Evolutionary conservation across 2,888 invertebrate species (phyloP).

Genomic region (Drosophila hamatofila): DNA sequence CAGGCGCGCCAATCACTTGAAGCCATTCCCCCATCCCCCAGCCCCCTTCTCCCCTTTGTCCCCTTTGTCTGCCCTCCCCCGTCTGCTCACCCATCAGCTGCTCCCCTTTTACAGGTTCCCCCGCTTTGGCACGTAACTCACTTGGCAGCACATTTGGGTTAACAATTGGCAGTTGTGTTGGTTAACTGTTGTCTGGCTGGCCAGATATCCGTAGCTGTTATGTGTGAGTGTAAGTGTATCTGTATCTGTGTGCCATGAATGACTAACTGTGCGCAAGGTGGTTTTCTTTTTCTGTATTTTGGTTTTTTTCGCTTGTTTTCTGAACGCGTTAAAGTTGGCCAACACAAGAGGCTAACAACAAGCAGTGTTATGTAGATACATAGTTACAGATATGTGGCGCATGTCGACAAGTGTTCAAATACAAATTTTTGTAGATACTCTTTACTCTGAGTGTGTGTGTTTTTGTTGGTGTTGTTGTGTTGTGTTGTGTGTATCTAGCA

Average conservation of each 20-base stretch:
- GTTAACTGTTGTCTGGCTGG: constrained; percentile 72
- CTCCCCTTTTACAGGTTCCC: constrained; percentile 10
- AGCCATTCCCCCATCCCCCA: neutral
- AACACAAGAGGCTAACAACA: constrained; percentile 25
- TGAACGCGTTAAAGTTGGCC: constrained; percentile 35
- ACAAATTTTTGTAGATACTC: constrained; percentile 33
- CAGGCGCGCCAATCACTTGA: constrained; percentile 65
- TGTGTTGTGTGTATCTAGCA: constrained; percentile 36
- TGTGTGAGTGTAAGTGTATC: constrained; percentile 17
- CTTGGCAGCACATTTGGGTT: constrained; percentile 81
- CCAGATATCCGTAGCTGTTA: constrained; percentile 59
- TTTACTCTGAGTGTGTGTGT: neutral
- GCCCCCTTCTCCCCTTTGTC: too few relatives aligned
- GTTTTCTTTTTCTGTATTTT: constrained; percentile 50
- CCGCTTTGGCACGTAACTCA: constrained; percentile 56
- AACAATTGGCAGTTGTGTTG: constrained; percentile 70
- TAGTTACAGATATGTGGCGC: constrained; percentile 33
- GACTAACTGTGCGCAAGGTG: constrained; percentile 79
- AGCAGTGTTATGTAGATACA: constrained; percentile 30
- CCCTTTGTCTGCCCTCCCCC: neutral
- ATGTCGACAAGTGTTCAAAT: constrained; percentile 51
- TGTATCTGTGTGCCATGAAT: constrained; percentile 53
- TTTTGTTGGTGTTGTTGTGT: neutral
- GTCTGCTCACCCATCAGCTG: neutral
- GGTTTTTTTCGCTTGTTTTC: constrained; percentile 31